Evolutionary conservation across 1,140 invertebrate genomes (phyloP), one percentile per base, ranked within the genome.

Genomic region (Gyrodactylus bullatarudis): DNA sequence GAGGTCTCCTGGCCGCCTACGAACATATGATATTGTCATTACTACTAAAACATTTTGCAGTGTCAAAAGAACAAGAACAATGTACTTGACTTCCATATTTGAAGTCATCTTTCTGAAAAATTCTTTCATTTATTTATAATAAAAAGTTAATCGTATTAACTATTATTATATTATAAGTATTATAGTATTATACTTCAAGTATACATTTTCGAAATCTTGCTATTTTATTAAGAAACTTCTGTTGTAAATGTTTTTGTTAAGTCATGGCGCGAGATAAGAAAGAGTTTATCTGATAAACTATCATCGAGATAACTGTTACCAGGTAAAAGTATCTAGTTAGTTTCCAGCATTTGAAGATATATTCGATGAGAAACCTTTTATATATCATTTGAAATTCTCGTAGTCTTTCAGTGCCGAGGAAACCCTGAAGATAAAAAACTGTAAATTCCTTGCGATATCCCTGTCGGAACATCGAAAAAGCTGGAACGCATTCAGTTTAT

Each of bases 1-100:
- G 85, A 92, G 87, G 76, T 91, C 88, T 8, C 87, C 89, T 71
- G 85, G 78, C 76, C 89, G 84, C 1, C 88, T 95, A 21, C 89
- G 83, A 2, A 89, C 87, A 84, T 94, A 92, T 72, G 90, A 2
- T 20, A 68, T 34, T 23, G 26, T 69, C 20, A 73, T 22, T n/a
- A 73, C 68, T 20, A 73, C n/a, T 1, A 23, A 68, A 1, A 73
- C 72, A 73, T 73, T 73, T 69, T 73, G 72, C 1, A 73, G 1
- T 1, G 72, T 73, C 20, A 73, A 26, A 19, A 69, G 27, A 20
- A 71, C 24, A 23, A 71, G 24, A 25, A 19, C 24, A 20, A 71
- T 23, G 20, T 24, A 71, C n/a, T n/a, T n/a, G n/a, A n/a, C n/a
- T n/a, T n/a, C n/a, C n/a, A n/a, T n/a, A n/a, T n/a, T n/a, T n/a